phyloP scores from a whole-genome alignment of 2,797 vertebrate species.

The Chelon auratus region DNA sequence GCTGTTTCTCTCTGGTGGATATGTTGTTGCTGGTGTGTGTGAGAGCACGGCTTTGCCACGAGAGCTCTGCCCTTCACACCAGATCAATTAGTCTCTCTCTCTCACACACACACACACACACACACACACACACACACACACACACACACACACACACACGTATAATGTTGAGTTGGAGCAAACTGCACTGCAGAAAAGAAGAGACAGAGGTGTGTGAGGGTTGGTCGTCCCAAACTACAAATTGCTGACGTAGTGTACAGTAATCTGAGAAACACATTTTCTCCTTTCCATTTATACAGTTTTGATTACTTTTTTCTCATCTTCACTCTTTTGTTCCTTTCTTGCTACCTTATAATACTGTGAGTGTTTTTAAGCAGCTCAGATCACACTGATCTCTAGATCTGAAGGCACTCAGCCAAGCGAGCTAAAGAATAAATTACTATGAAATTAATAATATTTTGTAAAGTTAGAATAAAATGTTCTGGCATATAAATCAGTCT shows the following conservation, averaged over 20 bases:
- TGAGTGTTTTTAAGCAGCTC: too few species aligned
- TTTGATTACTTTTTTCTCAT: neutral
- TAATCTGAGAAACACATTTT: neutral
- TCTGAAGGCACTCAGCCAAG: too few species aligned
- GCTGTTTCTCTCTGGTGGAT: slow-evolving; percentile 54
- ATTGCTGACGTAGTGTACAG: slow-evolving; percentile 19
- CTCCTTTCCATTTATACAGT: neutral
- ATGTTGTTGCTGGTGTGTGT: slow-evolving; percentile 33
- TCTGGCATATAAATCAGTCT: neutral
- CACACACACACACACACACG: neutral
- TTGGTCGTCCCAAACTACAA: neutral
- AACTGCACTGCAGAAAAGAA: slow-evolving; percentile 6
- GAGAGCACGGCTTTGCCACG: slow-evolving; percentile 27
- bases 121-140: slow-evolving; percentile 5
- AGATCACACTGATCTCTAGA: too few species aligned
- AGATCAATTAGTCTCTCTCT: slow-evolving; percentile 59
- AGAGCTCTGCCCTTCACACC: slow-evolving; percentile 61
- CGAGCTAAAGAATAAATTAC: neutral
- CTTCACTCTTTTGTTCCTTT: too few species aligned
- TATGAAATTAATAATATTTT: neutral
- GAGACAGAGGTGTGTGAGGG: neutral
- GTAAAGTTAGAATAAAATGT: neutral
- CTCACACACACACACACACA: slow-evolving; percentile 2
- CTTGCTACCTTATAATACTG: too few species aligned
- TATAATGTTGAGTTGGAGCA: slow-evolving; percentile 17